phyloP scores from a whole-genome alignment of 2,888 invertebrate genomes.

The Idaea aversata region DNA sequence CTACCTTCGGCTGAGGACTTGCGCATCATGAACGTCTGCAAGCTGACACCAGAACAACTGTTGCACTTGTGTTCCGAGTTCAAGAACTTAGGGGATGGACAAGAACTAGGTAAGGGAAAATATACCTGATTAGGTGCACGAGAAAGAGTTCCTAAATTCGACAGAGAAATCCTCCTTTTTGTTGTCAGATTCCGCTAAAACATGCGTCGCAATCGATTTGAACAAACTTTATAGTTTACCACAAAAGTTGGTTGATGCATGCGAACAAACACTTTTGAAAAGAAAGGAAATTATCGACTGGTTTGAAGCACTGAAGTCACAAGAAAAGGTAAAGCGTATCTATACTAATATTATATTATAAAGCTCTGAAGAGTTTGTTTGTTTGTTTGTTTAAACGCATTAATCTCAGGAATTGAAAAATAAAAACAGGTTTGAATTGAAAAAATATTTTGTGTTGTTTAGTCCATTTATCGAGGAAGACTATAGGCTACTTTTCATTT shows the following conservation, averaged over 20 bases:
- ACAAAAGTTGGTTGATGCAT: constrained; percentile 52
- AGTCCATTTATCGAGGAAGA: too few relatives aligned
- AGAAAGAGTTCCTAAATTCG: too few relatives aligned
- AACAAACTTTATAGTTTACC: constrained; percentile 57
- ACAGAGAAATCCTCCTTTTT: not conserved
- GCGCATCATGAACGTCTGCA: constrained; percentile 60
- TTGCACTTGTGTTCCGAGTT: constrained; percentile 50
- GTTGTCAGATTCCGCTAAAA: not conserved
- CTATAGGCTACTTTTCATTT: too few relatives aligned
- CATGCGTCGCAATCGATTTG: constrained; percentile 40
- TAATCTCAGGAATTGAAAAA: too few relatives aligned
- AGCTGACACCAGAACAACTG: constrained; percentile 57
- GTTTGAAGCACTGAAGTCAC: constrained; percentile 52
- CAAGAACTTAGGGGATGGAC: constrained; percentile 11
- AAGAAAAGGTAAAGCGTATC: constrained; percentile 51
- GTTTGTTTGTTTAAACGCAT: too few relatives aligned
- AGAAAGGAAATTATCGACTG: constrained; percentile 65
- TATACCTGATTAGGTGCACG: not conserved
- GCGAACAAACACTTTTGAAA: constrained; percentile 57
- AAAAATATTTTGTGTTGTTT: too few relatives aligned
- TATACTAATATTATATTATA: too few relatives aligned
- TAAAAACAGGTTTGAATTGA: too few relatives aligned
- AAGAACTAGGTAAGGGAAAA: constrained; percentile 9
- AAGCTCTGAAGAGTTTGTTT: too few relatives aligned
- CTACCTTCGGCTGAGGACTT: constrained; percentile 58